Evolutionary conservation across 2,888 invertebrate species (phyloP), one percentile per base, ranked within the genome.

Genomic region (Terebella lapidaria): DNA sequence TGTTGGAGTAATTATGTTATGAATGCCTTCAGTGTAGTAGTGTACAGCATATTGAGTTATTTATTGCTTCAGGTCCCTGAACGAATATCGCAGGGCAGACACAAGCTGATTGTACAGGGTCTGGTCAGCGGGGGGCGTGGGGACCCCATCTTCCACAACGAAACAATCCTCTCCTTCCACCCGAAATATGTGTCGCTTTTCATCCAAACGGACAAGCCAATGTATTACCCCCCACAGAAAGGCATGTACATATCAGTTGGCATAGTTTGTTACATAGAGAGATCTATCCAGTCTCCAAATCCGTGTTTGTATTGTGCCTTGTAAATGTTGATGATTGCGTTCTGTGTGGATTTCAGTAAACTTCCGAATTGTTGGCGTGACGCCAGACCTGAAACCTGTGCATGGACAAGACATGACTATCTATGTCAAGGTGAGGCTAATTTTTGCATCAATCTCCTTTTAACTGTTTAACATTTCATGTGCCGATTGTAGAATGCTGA

Each of bases 101-200:
- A 94, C 80, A 89, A 88, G 73, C 83, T 96, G 28, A 85, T 89
- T 0, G 86, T 92, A 0, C 92, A 92, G 78, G 93, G 92, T 0
- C 82, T 88, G 42, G 85, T 90, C 27, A 88, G 90, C 73, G 87
- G 87, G 57, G 85, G 89, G 2, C 85, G 88, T 58, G 92, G 92
- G 4, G 94, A 94, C 0, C 87, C 89, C 57, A 91, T 93, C 0
- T 96, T 96, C 80, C 82, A 87, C 51, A 95, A 96, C 74, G 93
- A 94, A 77, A 92, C 93, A 0, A 83, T 86, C 60, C 83, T 96
- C n/a, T 84, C 85, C 1, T 96, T 94, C 82, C 92, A 91, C 0
- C 89, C 89, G 70, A 85, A 94, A 46, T 92, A 94, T 54, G 91
- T 94, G 88, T 94, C 95, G 0, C 91, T 95, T 66, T 94, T 96